Evolutionary conservation across 2,113 vertebrate genomes (phyloP).

Genomic region (Saccopteryx leptura): DNA sequence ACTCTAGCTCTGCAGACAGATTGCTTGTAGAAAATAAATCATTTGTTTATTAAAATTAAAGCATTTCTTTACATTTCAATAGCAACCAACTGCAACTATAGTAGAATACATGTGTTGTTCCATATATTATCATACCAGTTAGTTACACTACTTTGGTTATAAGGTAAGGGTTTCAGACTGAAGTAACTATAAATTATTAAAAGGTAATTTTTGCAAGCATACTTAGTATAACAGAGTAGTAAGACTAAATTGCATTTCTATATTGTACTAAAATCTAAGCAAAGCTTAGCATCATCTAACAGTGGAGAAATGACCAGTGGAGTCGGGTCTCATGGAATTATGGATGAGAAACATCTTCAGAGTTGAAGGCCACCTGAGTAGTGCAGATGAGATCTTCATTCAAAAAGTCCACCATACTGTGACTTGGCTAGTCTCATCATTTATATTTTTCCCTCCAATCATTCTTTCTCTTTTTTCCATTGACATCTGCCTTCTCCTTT

Average conservation of each 20-base stretch:
- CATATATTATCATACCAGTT: not conserved
- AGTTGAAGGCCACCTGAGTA: not conserved
- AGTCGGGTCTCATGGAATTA: not conserved
- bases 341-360: not conserved
- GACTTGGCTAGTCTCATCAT: no score
- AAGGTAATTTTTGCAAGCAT: not conserved
- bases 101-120: not conserved
- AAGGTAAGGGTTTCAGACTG: not conserved
- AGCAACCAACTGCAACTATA: not conserved
- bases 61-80: not conserved
- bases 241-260: not conserved
- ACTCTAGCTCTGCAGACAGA: not conserved
- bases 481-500: not conserved
- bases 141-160: not conserved
- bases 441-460: not conserved
- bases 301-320: no score
- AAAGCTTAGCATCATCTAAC: not conserved
- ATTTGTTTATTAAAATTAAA: not conserved
- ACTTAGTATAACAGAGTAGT: not conserved
- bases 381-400: not conserved
- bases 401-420: no score
- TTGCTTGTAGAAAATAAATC: not conserved
- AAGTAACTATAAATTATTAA: not conserved
- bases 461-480: not conserved
- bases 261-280: not conserved